phyloP scores from a whole-genome alignment of 2,113 vertebrate genomes.

The Pelusios castaneus region DNA sequence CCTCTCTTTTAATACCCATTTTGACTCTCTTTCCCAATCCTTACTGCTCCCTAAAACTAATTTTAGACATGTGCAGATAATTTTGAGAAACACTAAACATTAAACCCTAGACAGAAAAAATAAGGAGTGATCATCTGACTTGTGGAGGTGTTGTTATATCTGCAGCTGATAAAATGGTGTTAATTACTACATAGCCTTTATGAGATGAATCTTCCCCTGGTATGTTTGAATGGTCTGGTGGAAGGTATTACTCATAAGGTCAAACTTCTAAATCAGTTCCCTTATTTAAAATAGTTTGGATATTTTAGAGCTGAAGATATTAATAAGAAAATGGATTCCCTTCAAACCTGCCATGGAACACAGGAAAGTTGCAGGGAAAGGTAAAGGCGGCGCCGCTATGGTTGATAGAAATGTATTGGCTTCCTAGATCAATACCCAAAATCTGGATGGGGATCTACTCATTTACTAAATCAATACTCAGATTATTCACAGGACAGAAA shows the following conservation, averaged over 20 bases:
- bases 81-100: neutral
- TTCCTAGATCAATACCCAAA: conserved; percentile 12
- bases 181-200: conserved; percentile 30
- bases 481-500: conserved; percentile 26
- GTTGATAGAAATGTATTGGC: conserved; percentile 1
- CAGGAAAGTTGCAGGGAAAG: neutral
- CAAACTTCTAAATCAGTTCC: conserved; percentile 10
- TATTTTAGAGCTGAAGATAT: neutral
- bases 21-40: neutral
- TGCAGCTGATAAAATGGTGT: conserved; percentile 1
- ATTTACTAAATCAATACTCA: conserved; percentile 19
- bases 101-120: neutral
- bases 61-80: neutral
- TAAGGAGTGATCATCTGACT: conserved; percentile 10
- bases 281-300: neutral
- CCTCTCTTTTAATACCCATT: neutral
- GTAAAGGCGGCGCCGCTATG: neutral
- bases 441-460: neutral
- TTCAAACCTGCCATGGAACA: neutral
- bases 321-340: neutral
- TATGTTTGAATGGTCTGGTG: neutral
- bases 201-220: neutral
- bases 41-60: neutral
- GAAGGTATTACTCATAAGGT: neutral
- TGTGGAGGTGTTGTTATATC: conserved; percentile 6